Conservation (phyloP, 2,797 vertebrate genomes). For the Sphenopsis melanotis region DNA sequence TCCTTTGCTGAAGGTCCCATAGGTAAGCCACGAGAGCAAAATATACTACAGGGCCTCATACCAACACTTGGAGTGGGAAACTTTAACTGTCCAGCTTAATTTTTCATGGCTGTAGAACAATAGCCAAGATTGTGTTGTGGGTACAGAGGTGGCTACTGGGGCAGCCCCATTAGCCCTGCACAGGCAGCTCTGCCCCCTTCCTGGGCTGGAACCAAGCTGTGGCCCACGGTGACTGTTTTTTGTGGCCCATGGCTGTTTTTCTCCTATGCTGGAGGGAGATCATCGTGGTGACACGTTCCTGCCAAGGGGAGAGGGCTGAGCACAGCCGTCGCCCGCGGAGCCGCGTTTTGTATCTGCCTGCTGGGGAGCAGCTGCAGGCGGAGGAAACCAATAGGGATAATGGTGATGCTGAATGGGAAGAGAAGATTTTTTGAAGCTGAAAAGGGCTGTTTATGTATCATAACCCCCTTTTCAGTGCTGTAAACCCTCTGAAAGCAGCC, state of each 20-base stretch:
- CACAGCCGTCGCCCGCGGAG: accelerated
- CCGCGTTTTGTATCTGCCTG: neutral
- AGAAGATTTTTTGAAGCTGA: neutral
- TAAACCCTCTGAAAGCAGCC: neutral
- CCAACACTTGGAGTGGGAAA: neutral
- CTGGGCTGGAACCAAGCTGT: neutral
- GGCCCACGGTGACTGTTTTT: accelerated
- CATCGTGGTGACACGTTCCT: accelerated
- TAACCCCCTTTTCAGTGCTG: neutral
- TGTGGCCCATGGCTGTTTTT: neutral
- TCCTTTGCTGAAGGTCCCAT: conserved; percentile 23
- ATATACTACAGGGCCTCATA: neutral
- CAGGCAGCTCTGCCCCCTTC: neutral
- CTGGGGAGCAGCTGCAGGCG: neutral
- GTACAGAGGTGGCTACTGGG: accelerated
- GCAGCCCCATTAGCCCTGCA: accelerated
- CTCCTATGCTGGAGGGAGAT: accelerated
- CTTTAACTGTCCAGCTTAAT: neutral
- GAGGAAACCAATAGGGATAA: neutral
- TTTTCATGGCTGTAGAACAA: neutral
- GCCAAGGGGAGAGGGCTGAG: neutral
- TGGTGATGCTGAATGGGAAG: neutral
- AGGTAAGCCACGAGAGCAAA: neutral
- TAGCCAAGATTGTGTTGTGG: neutral
- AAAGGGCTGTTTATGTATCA: conserved; percentile 1